phyloP scores from a whole-genome alignment of 1,140 invertebrate genomes.

The Laodelphax striatellus region DNA sequence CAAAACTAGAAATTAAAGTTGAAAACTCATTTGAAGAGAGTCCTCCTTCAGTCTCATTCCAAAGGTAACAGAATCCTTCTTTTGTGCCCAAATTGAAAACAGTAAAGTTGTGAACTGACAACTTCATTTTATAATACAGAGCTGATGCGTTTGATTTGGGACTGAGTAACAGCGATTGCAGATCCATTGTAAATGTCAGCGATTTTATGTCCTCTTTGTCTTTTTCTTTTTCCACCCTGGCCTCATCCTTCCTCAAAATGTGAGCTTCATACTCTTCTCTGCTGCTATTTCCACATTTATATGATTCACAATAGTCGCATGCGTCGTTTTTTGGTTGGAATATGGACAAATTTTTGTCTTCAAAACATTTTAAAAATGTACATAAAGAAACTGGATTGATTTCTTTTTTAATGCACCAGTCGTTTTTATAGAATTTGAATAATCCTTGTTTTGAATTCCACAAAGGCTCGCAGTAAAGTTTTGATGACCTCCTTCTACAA shows the following conservation, averaged over 20 bases:
- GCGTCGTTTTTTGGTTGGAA: constrained; percentile 29
- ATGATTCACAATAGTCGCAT: constrained; percentile 27
- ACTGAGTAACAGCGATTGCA: constrained; percentile 13
- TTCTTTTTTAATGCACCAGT: constrained; percentile 5
- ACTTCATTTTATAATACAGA: constrained; percentile 10
- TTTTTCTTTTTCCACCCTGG: constrained; percentile 21
- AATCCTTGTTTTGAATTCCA: constrained; percentile 6
- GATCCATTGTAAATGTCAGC: constrained; percentile 22
- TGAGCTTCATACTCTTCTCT: constrained; percentile 25
- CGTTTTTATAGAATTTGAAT: constrained; percentile 7
- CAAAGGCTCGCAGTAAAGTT: constrained; percentile 3
- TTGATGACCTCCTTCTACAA: neutral
- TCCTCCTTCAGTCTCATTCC: constrained; percentile 23
- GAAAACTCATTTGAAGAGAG: constrained; percentile 20
- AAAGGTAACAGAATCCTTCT: constrained; percentile 20
- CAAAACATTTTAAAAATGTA: constrained; percentile 17
- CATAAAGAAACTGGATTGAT: neutral
- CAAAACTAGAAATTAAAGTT: neutral
- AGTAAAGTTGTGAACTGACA: constrained; percentile 5
- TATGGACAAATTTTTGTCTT: constrained; percentile 24
- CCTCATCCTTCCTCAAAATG: constrained; percentile 20
- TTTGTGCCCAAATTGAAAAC: constrained; percentile 5
- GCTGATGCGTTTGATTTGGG: constrained; percentile 5
- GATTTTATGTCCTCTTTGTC: constrained; percentile 15
- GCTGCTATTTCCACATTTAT: constrained; percentile 25